Evolutionary conservation across 1,140 invertebrate species (phyloP).

Genomic region (Drosophila insularis): DNA sequence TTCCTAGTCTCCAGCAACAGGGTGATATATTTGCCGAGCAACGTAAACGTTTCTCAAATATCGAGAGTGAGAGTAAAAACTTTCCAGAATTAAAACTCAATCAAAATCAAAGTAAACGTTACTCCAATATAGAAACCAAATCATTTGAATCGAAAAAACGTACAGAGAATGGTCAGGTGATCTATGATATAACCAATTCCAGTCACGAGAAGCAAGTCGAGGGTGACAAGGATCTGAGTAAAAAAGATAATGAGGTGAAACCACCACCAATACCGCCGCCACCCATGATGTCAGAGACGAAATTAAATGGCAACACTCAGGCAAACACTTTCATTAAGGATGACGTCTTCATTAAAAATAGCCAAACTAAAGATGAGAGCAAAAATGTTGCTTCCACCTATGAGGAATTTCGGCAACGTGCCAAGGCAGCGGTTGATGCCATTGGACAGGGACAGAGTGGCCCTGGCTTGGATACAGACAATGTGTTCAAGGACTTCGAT

Average conservation of each 20-base stretch:
- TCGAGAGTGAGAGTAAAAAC: slow-evolving; percentile 44
- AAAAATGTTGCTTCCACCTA: slow-evolving; percentile 53
- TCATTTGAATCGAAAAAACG: slow-evolving; percentile 72
- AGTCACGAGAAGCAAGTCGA: slow-evolving; percentile 55
- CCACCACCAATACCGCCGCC: slow-evolving; percentile 64
- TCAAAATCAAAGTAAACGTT: slow-evolving; percentile 53
- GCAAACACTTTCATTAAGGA: slow-evolving; percentile 66
- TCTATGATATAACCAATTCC: slow-evolving; percentile 65
- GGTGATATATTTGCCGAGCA: slow-evolving; percentile 70
- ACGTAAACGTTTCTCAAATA: slow-evolving; percentile 77
- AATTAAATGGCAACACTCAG: slow-evolving; percentile 67
- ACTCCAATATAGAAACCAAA: slow-evolving; percentile 80
- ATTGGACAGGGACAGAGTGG: slow-evolving; percentile 32
- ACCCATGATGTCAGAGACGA: slow-evolving; percentile 81
- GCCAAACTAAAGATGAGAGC: slow-evolving; percentile 21
- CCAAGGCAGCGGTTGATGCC: slow-evolving; percentile 72
- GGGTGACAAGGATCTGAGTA: slow-evolving; percentile 31
- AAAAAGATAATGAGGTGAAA: slow-evolving; percentile 4
- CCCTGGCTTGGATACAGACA: slow-evolving; percentile 66
- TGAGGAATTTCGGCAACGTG: slow-evolving; percentile 82
- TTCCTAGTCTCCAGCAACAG: slow-evolving; percentile 47
- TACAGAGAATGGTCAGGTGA: slow-evolving; percentile 73
- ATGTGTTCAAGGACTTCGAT: slow-evolving; percentile 81
- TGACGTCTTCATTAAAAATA: slow-evolving; percentile 53
- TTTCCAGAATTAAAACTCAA: neutral